These are phyloP conservation scores for Listronotus bonariensis DNA, from an alignment of 1,140 invertebrate species.

Conservation along the genomic window DNA sequence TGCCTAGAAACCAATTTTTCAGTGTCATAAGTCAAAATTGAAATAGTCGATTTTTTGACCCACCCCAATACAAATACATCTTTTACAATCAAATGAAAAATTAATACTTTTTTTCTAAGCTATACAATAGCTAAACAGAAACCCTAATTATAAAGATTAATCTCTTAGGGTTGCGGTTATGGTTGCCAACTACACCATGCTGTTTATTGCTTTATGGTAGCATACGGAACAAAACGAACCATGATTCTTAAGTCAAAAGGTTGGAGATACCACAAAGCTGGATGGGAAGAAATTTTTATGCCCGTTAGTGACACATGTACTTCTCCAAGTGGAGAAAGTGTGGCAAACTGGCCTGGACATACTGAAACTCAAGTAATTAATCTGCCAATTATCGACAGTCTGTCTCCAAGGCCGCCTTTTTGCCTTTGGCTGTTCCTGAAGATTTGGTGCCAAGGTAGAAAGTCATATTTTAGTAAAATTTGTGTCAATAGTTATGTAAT, in stretches of 20 bases:
- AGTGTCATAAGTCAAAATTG: too few relatives aligned
- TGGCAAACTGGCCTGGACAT: constrained; percentile 69
- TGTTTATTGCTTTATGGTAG: constrained; percentile 94
- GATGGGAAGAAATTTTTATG: constrained; percentile 95
- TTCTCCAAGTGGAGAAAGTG: constrained; percentile 62
- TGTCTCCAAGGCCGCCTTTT: constrained; percentile 84
- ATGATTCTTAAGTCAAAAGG: constrained; percentile 92
- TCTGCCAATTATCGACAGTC: constrained; percentile 92
- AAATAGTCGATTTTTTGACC: too few relatives aligned
- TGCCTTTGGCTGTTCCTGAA: constrained; percentile 92
- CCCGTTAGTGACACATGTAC: constrained; percentile 90
- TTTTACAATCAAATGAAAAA: too few relatives aligned
- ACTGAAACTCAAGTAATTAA: constrained; percentile 81
- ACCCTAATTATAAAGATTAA: too few relatives aligned
- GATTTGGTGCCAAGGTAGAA: constrained; percentile 74
- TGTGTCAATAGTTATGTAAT: too few relatives aligned
- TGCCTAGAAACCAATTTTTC: too few relatives aligned
- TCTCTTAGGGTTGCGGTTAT: constrained; percentile 89
- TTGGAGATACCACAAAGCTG: constrained; percentile 91
- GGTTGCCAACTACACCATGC: constrained; percentile 97
- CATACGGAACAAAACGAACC: constrained; percentile 93
- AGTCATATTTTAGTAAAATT: too few relatives aligned
- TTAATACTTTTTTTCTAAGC: too few relatives aligned
- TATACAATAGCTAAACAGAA: too few relatives aligned
- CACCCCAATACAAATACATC: too few relatives aligned